phyloP scores from a whole-genome alignment of 2,797 vertebrate genomes.

The Protonibea diacanthus region DNA sequence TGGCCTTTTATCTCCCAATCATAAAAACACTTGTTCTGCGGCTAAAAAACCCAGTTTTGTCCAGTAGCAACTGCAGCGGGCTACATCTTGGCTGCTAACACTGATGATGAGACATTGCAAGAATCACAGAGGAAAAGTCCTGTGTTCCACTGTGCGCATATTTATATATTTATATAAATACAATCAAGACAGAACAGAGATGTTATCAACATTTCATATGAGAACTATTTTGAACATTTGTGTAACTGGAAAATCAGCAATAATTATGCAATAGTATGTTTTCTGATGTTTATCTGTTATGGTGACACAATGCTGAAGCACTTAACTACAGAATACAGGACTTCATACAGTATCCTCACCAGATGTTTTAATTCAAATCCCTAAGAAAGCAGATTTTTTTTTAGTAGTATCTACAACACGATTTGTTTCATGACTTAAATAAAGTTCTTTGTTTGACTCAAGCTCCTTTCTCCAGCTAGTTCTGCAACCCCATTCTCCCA shows the following conservation, averaged over 20 bases:
- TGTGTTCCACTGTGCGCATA: neutral
- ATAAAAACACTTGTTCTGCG: slow-evolving; percentile 69
- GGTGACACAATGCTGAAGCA: slow-evolving; percentile 19
- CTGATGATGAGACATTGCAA: slow-evolving; percentile 9
- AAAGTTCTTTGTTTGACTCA: slow-evolving; percentile 54
- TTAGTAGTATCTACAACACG: slow-evolving; percentile 6
- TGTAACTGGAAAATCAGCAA: neutral
- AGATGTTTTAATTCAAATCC: slow-evolving; percentile 35
- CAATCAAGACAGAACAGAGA: slow-evolving; percentile 6
- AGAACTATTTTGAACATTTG: slow-evolving; percentile 34
- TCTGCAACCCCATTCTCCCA: slow-evolving; percentile 43
- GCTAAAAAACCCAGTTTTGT: slow-evolving; percentile 25
- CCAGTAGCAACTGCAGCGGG: slow-evolving; percentile 17
- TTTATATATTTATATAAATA: neutral
- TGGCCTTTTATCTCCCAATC: slow-evolving; percentile 73
- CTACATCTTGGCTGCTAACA: slow-evolving; percentile 21
- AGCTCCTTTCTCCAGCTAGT: slow-evolving; percentile 55
- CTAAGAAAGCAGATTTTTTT: slow-evolving; percentile 26
- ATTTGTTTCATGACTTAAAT: slow-evolving; percentile 36
- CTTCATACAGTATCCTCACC: neutral
- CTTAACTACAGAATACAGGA: neutral
- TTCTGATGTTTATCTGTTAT: slow-evolving; percentile 4
- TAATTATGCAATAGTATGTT: neutral
- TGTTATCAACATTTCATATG: slow-evolving; percentile 18
- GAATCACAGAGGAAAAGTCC: neutral